Evolutionary conservation across 2,797 vertebrate genomes (phyloP).

Genomic region (Ctenosaura bakeri): DNA sequence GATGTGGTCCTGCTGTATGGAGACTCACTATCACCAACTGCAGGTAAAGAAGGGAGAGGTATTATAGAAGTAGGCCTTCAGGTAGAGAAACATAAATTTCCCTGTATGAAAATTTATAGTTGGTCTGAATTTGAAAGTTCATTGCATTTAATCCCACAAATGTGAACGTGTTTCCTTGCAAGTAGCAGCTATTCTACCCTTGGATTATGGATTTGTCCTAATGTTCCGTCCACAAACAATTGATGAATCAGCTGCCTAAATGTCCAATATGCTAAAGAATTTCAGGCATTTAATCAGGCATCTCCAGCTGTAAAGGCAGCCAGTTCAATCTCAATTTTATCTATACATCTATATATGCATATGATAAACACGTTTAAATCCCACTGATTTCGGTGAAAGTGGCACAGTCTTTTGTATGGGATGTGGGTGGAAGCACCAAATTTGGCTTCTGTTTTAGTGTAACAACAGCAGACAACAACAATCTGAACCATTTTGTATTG

Average conservation of each 20-base stretch:
- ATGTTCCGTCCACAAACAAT: background rate
- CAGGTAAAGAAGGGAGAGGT: background rate
- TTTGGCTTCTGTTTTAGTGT: background rate
- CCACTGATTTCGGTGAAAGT: background rate
- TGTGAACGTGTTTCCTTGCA: background rate
- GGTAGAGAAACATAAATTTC: background rate
- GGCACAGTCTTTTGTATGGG: background rate
- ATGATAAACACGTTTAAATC: background rate
- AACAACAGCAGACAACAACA: background rate
- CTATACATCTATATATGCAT: background rate
- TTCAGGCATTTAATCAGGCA: background rate
- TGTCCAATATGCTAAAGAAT: background rate
- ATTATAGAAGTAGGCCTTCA: background rate
- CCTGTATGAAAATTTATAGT: background rate
- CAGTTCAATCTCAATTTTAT: background rate
- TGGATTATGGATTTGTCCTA: background rate
- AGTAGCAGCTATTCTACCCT: background rate
- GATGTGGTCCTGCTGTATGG: background rate
- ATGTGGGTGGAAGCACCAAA: background rate
- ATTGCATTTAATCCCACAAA: background rate
- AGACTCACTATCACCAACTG: background rate
- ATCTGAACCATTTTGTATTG: too few species aligned
- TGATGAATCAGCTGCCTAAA: background rate
- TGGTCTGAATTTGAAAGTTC: background rate
- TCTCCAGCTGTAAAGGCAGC: background rate